phyloP scores from a whole-genome alignment of 2,797 vertebrate species.

The Oreochromis mossambicus region DNA sequence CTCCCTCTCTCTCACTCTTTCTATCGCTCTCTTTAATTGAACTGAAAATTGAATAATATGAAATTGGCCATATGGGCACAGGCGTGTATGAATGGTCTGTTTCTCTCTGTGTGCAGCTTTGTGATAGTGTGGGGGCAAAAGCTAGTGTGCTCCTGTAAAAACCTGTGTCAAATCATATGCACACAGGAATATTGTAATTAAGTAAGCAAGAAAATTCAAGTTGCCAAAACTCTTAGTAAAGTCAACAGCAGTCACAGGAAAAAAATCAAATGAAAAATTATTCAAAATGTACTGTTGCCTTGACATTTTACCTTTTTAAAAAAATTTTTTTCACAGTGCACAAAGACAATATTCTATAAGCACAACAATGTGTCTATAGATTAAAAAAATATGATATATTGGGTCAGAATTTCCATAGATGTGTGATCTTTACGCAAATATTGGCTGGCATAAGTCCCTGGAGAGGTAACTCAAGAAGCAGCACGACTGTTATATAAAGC shows the following conservation, averaged over 20 bases:
- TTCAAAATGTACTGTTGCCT: not conserved
- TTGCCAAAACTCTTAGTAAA: not conserved
- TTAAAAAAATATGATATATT: not conserved
- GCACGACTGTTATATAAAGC: slow-evolving; percentile 23
- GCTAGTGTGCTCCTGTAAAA: fast-evolving
- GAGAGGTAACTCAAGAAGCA: not conserved
- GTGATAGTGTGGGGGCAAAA: fast-evolving
- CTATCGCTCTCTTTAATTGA: not conserved
- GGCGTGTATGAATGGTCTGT: not conserved
- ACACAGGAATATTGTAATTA: not conserved
- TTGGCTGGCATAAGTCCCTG: not conserved
- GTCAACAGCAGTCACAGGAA: not conserved
- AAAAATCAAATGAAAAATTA: not conserved
- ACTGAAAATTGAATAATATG: not conserved
- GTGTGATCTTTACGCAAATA: not conserved
- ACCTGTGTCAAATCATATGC: not conserved
- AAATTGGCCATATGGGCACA: not conserved
- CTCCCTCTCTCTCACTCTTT: not conserved
- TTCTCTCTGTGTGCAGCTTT: not conserved
- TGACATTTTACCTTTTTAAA: not conserved
- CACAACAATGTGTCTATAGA: not conserved
- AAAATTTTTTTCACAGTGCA: fast-evolving
- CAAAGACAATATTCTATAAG: not conserved
- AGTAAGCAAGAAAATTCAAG: not conserved
- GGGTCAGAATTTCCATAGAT: not conserved